phyloP scores from a whole-genome alignment of 1,140 invertebrate genomes.

The Macrocentrus cingulum region DNA sequence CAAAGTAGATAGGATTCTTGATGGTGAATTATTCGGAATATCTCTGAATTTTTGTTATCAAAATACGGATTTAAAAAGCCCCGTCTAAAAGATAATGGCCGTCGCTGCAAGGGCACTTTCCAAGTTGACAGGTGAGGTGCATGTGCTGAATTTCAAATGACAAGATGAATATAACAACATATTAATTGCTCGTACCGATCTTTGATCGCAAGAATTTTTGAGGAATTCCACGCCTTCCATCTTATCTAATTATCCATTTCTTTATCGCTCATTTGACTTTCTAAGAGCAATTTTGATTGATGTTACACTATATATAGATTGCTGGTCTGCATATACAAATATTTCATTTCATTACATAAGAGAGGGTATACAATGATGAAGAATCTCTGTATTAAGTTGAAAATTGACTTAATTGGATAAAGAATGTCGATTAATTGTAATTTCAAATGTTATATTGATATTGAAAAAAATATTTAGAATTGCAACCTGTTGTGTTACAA shows the following conservation, averaged over 20 bases:
- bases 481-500: not conserved
- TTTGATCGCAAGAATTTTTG: not conserved
- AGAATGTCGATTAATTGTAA: not conserved
- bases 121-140: constrained; percentile 50
- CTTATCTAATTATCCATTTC: not conserved
- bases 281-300: not conserved
- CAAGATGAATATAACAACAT: not conserved
- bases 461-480: constrained; percentile 2
- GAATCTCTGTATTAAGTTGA: not conserved
- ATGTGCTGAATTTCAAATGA: not conserved
- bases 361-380: not conserved
- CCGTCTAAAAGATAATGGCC: constrained; percentile 46
- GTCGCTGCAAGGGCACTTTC: constrained; percentile 53
- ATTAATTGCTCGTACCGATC: not conserved
- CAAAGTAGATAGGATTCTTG: constrained; percentile 41
- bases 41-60: constrained; percentile 8
- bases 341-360: not conserved
- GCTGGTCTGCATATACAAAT: not conserved
- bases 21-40: constrained; percentile 42
- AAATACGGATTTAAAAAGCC: constrained; percentile 6
- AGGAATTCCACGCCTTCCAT: too few species aligned
- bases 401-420: constrained; percentile 1
- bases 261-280: not conserved
- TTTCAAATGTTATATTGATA: not conserved
- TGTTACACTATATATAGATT: not conserved